Conservation (phyloP, 2,888 invertebrate genomes). For the Panopea generosa region DNA sequence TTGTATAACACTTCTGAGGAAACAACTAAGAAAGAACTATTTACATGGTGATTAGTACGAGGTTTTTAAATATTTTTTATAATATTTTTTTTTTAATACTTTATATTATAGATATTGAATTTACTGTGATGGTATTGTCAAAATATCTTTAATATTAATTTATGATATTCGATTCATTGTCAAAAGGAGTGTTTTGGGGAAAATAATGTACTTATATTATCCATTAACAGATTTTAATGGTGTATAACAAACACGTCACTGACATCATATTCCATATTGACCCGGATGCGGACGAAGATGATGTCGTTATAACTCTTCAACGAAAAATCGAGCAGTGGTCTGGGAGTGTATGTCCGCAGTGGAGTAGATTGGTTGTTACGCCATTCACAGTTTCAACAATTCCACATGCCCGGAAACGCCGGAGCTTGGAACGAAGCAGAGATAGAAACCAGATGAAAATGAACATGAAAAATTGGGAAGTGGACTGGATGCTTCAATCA, state of each 20-base stretch:
- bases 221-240: slow-evolving; percentile 64
- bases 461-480: slow-evolving; percentile 68
- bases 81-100: no score
- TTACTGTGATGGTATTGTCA: no score
- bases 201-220: no score
- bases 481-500: slow-evolving; percentile 68
- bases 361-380: slow-evolving; percentile 62
- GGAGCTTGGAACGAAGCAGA: slow-evolving; percentile 63
- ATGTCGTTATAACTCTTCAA: slow-evolving; percentile 57
- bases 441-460: slow-evolving; percentile 64
- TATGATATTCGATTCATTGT: no score
- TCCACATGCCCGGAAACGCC: slow-evolving; percentile 45
- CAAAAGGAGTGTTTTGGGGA: no score
- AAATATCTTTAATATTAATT: no score
- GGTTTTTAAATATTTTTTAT: no score
- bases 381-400: slow-evolving; percentile 59
- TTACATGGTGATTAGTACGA: no score
- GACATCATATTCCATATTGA: slow-evolving; percentile 57
- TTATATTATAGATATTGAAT: no score
- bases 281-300: slow-evolving; percentile 57
- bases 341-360: slow-evolving; percentile 59
- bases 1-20: no score
- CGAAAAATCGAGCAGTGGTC: slow-evolving; percentile 69
- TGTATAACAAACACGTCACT: slow-evolving; percentile 66
- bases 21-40: no score